phyloP scores from a whole-genome alignment of 92 coral and sea anemone genomes.

The Montipora capitata region DNA sequence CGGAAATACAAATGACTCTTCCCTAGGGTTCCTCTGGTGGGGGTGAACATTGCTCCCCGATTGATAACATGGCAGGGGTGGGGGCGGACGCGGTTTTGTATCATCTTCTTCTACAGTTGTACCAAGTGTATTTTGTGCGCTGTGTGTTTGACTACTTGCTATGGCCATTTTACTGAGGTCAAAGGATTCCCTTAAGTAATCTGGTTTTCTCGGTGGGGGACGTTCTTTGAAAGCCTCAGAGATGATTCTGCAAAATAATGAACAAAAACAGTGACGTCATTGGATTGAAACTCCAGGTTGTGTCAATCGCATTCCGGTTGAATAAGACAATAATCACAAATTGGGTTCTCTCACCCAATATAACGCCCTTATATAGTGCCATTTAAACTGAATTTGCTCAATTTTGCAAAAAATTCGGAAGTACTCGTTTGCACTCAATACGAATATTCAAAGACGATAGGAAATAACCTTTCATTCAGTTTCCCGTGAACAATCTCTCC shows the following conservation, averaged over 20 bases:
- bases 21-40: conserved; percentile 67
- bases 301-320: no score
- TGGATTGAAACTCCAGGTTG: background rate
- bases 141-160: background rate
- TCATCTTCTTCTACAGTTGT: conserved; percentile 31
- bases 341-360: no score
- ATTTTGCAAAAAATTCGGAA: no score
- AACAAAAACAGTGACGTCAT: background rate
- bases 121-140: conserved; percentile 14
- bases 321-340: no score
- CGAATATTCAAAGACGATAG: no score
- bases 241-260: conserved; percentile 34
- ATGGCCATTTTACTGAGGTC: conserved; percentile 76
- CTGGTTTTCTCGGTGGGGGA: conserved; percentile 94
- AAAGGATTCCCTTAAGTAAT: conserved; percentile 95
- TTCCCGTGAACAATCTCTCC: no score
- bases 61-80: conserved; percentile 65
- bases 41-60: conserved; percentile 60
- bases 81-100: conserved; percentile 67
- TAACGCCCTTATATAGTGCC: no score
- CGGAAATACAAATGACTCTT: conserved; percentile 75
- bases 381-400: no score
- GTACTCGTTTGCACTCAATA: no score
- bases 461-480: no score
- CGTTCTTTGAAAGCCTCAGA: conserved; percentile 82